A percentile compares a stretch with the other conserved stretches of the same genome.
Conservation (phyloP, 1,140 invertebrate genomes). For the Wasmannia auropunctata region DNA sequence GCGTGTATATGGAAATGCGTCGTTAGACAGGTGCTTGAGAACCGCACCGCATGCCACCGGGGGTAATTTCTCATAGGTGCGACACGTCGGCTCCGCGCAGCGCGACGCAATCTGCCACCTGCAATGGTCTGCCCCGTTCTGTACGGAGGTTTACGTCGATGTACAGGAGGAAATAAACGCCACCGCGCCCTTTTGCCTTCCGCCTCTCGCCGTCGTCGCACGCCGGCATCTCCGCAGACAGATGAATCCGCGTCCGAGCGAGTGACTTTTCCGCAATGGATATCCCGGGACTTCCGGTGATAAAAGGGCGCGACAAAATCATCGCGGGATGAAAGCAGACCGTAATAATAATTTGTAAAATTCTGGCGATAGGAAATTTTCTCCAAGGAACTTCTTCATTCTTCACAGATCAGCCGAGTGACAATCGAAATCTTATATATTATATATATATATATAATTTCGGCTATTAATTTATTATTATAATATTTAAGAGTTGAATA, state of each 20-base stretch:
- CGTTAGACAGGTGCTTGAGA: slow-evolving; percentile 62
- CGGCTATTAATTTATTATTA: neutral
- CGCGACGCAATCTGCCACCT: slow-evolving; percentile 71
- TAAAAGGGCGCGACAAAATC: neutral
- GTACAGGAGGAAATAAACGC: neutral
- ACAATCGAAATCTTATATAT: neutral
- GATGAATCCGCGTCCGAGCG: slow-evolving; percentile 7
- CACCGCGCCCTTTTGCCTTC: neutral
- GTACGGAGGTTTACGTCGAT: neutral
- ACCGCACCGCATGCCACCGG: slow-evolving; percentile 64
- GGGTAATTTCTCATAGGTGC: slow-evolving; percentile 76
- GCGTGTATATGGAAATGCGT: slow-evolving; percentile 47
- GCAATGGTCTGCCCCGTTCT: slow-evolving; percentile 46
- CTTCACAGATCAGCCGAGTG: neutral
- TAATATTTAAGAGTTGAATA: neutral
- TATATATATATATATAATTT: neutral
- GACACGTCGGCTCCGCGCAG: slow-evolving; percentile 58
- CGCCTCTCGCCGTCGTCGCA: neutral
- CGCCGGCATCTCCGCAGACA: neutral
- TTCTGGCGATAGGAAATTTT: neutral
- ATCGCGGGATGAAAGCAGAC: neutral
- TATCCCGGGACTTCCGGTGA: neutral
- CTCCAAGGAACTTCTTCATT: neutral
- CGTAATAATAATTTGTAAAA: neutral
- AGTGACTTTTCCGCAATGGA: neutral